Percentiles rank a stretch among this genome's conserved stretches.
phyloP scores from a whole-genome alignment of 2,113 vertebrate species.

The Ageneiosus marmoratus region DNA sequence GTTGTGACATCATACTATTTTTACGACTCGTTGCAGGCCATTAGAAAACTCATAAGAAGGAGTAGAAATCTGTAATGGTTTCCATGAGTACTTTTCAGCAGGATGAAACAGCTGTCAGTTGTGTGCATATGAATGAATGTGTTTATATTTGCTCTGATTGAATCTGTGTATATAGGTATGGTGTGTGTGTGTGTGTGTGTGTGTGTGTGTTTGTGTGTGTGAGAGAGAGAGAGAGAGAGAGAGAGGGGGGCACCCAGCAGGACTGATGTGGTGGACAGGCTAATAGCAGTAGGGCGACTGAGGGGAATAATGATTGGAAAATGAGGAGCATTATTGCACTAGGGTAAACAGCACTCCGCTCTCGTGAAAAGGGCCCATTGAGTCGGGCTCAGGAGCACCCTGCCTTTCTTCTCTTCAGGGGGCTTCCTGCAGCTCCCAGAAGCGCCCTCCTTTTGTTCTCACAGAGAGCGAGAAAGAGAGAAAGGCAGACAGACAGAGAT shows the following conservation, averaged over 20 bases:
- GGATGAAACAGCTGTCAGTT: conserved; percentile 1
- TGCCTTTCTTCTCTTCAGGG: conserved; percentile 71
- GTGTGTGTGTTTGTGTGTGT: conserved; percentile 23
- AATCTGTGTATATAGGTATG: conserved; percentile 31
- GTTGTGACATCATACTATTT: background rate
- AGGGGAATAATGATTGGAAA: conserved; percentile 79
- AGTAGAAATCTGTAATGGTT: conserved; percentile 2
- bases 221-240: conserved; percentile 52
- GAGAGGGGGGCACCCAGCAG: conserved; percentile 47
- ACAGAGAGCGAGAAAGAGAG: conserved; percentile 12
- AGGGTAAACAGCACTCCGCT: conserved; percentile 78
- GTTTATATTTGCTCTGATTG: conserved; percentile 30
- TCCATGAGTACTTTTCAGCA: conserved; percentile 2
- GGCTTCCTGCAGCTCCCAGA: conserved; percentile 71
- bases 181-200: conserved; percentile 23
- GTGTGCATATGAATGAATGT: conserved; percentile 13
- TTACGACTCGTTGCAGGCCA: background rate
- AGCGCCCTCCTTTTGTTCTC: conserved; percentile 73
- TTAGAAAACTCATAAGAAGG: background rate
- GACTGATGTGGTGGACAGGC: conserved; percentile 45
- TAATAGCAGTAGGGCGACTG: conserved; percentile 65
- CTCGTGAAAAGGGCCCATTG: conserved; percentile 76
- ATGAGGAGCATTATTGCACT: conserved; percentile 77
- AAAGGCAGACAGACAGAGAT: conserved; percentile 6
- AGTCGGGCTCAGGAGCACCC: conserved; percentile 70